These are phyloP conservation scores for Zaprionus nigranus DNA, from an alignment of 1,140 invertebrate species.

Conservation along the genomic window DNA sequence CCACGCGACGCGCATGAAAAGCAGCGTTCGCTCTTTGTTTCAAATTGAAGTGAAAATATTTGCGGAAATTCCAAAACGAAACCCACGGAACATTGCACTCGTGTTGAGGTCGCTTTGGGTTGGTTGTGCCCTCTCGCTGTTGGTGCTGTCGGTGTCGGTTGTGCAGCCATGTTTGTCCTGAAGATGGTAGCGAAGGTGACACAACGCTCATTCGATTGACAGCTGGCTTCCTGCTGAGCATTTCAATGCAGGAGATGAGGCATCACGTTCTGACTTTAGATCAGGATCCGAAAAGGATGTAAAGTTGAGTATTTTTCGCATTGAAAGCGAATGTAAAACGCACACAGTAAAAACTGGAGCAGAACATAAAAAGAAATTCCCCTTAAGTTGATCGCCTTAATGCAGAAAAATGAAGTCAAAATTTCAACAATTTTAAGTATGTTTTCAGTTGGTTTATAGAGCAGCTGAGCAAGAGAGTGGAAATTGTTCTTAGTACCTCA, in stretches of 20 bases:
- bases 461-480: too few relatives aligned
- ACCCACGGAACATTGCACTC: constrained; percentile 7
- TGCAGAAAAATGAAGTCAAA: neutral
- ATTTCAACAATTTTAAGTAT: neutral
- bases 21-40: constrained; percentile 32
- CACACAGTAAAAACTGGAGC: neutral
- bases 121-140: neutral
- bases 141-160: neutral
- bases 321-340: neutral
- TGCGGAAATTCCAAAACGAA: constrained; percentile 19
- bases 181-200: constrained; percentile 20
- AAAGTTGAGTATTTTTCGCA: neutral
- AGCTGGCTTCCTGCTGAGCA: neutral
- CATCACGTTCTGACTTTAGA: neutral
- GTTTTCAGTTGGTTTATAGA: neutral
- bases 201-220: constrained; percentile 20
- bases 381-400: neutral
- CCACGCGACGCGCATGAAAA: neutral
- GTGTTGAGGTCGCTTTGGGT: neutral
- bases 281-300: neutral
- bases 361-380: neutral
- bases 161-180: neutral
- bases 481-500: too few relatives aligned
- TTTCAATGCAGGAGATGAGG: neutral
- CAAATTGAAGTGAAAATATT: constrained; percentile 39